phyloP scores from a whole-genome alignment of 2,888 invertebrate genomes.

The Cantharis rustica region DNA sequence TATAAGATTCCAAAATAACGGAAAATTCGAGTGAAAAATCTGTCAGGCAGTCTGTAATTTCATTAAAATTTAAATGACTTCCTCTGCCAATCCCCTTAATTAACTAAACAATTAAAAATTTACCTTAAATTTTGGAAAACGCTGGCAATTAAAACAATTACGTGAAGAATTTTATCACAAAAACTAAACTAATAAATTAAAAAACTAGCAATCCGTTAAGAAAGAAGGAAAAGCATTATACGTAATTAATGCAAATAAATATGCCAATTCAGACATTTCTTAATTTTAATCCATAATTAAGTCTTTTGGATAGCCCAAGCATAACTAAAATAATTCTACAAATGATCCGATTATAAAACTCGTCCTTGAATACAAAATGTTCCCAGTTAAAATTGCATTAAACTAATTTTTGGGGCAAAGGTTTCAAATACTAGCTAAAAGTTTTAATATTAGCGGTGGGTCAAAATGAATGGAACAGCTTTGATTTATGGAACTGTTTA shows the following conservation, averaged over 20 bases:
- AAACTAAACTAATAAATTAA: background rate
- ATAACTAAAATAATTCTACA: background rate
- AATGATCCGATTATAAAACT: constrained; percentile 2
- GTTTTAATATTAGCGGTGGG: background rate
- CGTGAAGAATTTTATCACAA: too few relatives aligned
- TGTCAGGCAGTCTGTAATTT: background rate
- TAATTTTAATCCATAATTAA: background rate
- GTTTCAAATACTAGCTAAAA: background rate
- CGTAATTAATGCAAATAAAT: background rate
- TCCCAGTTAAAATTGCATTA: constrained; percentile 14
- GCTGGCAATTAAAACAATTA: background rate
- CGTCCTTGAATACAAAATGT: constrained; percentile 14
- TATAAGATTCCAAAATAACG: too few relatives aligned
- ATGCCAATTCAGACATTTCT: background rate
- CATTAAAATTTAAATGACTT: background rate
- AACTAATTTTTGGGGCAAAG: constrained; percentile 6
- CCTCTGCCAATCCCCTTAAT: background rate
- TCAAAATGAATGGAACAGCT: background rate
- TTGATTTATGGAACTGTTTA: constrained; percentile 2
- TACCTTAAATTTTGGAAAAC: background rate
- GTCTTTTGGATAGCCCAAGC: background rate
- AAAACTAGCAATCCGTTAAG: background rate
- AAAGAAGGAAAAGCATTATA: background rate
- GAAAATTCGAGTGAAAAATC: background rate
- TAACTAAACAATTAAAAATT: background rate